A percentile compares a stretch with the other conserved stretches of the same genome.
These are phyloP conservation scores for Sitobion miscanthi DNA, from an alignment of 1,140 invertebrate genomes.

Conservation along the genomic window DNA sequence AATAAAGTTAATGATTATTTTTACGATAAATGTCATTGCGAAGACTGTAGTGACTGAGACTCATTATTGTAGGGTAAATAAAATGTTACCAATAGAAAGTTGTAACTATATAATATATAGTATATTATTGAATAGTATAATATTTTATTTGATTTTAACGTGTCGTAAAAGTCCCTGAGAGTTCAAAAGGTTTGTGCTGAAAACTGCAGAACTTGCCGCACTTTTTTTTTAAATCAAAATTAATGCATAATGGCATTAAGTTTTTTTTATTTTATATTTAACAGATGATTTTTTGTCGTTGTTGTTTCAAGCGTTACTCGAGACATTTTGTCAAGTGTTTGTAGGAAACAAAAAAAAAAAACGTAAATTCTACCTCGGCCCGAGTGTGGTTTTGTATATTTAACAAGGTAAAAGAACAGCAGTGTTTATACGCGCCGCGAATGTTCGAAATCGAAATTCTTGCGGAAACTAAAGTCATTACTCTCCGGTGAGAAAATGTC, in stretches of 20 bases:
- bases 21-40: too few relatives aligned
- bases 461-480: constrained; percentile 27
- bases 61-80: too few relatives aligned
- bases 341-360: neutral
- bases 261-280: constrained; percentile 18
- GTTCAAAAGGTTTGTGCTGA: neutral
- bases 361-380: neutral
- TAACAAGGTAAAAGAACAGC: neutral
- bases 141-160: too few relatives aligned
- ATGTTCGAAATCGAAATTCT: constrained; percentile 29
- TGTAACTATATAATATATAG: too few relatives aligned
- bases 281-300: neutral
- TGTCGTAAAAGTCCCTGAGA: too few relatives aligned
- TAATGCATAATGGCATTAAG: neutral
- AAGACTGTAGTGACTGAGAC: too few relatives aligned
- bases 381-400: constrained; percentile 2
- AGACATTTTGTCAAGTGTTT: neutral
- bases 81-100: too few relatives aligned
- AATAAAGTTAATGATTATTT: too few relatives aligned
- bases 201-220: neutral
- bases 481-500: constrained; percentile 33
- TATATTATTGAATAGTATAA: too few relatives aligned
- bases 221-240: neutral
- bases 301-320: neutral
- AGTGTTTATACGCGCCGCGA: neutral